Evolutionary conservation across 2,888 invertebrate species (phyloP).

Genomic region (Tinea pellionella): DNA sequence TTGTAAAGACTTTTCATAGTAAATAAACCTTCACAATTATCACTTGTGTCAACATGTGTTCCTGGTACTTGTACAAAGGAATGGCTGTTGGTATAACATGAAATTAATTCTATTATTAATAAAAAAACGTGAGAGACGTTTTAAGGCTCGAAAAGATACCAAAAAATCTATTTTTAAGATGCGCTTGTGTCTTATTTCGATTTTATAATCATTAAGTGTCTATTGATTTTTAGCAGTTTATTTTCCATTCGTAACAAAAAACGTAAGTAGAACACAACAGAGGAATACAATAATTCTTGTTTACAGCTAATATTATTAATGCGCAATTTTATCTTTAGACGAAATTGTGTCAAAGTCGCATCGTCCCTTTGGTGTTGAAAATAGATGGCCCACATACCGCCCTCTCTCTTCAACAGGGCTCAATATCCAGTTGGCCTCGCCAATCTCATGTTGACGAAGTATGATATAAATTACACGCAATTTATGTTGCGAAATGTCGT

Average conservation of each 20-base stretch:
- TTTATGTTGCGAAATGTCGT: slow-evolving; percentile 25
- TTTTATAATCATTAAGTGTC: too few relatives aligned
- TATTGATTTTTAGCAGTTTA: too few relatives aligned
- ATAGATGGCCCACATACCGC: slow-evolving; percentile 23
- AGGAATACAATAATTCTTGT: too few relatives aligned
- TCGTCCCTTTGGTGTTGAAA: slow-evolving; percentile 21
- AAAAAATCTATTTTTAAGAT: too few relatives aligned
- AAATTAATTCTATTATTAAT: too few relatives aligned
- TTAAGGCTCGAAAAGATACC: too few relatives aligned
- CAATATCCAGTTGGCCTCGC: slow-evolving; percentile 19
- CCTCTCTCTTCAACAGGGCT: slow-evolving; percentile 8
- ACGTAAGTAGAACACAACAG: too few relatives aligned
- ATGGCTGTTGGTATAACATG: neutral
- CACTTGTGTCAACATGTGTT: neutral
- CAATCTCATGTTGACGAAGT: slow-evolving; percentile 26
- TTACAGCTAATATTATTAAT: neutral
- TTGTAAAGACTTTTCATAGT: neutral
- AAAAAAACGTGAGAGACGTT: too few relatives aligned
- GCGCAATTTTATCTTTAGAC: neutral
- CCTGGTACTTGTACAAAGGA: neutral
- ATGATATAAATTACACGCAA: slow-evolving; percentile 15
- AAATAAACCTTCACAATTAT: neutral
- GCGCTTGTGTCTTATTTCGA: too few relatives aligned
- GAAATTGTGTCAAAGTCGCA: slow-evolving; percentile 21
- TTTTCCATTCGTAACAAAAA: too few relatives aligned